Evolutionary conservation across 1,140 invertebrate genomes (phyloP).

Genomic region (Berghia stephanieae): DNA sequence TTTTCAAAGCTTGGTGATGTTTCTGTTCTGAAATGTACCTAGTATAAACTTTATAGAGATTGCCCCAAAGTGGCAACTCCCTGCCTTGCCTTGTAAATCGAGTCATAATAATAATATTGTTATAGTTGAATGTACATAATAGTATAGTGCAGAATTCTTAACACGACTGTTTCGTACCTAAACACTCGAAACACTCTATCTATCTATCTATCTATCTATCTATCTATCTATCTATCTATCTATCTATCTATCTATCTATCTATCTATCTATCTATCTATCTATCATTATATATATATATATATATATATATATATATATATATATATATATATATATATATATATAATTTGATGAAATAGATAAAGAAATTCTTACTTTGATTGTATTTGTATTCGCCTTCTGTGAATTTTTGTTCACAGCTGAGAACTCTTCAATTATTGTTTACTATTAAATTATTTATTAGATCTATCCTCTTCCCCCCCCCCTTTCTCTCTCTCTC

Average conservation of each 20-base stretch:
- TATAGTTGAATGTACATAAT: no score
- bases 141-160: no score
- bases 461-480: not conserved
- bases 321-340: conserved; percentile 24
- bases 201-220: conserved; percentile 1
- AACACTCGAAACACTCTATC: not conserved
- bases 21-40: no score
- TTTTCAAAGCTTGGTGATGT: no score
- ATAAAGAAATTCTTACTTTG: not conserved
- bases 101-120: no score
- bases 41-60: no score
- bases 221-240: not conserved
- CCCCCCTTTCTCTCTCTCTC: not conserved
- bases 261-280: not conserved
- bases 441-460: not conserved
- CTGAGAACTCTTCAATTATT: not conserved
- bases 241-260: not conserved
- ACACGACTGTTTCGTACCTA: no score
- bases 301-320: conserved; percentile 25
- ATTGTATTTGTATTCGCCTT: not conserved
- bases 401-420: not conserved
- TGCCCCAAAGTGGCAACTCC: no score
- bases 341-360: not conserved
- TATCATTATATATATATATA: not conserved
- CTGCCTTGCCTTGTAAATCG: no score